These are phyloP conservation scores for Stictocephala bisonia DNA, from an alignment of 2,888 invertebrate species.

Conservation along the genomic window DNA sequence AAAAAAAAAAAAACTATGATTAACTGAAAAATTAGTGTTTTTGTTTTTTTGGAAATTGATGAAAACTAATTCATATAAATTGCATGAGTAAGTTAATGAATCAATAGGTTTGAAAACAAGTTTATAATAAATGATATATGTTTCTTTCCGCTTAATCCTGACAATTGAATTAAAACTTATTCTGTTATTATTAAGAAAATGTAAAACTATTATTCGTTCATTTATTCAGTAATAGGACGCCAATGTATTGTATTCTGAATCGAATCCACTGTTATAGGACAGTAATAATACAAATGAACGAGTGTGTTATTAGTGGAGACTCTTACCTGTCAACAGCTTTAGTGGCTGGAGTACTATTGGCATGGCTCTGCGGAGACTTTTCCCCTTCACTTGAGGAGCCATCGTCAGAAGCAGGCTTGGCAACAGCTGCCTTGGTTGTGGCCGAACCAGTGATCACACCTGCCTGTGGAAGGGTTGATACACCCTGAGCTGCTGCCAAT, in stretches of 20 bases:
- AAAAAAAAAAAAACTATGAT: no score
- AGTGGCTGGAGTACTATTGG: constrained; percentile 53
- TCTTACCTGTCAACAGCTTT: constrained; percentile 43
- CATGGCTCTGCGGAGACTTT: constrained; percentile 15
- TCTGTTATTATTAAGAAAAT: no score
- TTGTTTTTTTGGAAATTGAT: no score
- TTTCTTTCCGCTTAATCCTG: no score
- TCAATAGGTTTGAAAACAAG: no score
- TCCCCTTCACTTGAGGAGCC: constrained; percentile 57
- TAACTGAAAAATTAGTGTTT: no score
- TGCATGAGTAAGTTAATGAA: no score
- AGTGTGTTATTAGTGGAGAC: no score
- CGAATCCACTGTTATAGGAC: background rate
- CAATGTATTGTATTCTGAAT: background rate
- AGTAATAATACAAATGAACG: no score
- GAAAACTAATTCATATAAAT: no score
- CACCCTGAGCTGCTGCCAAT: constrained; percentile 70
- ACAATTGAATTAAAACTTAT: no score
- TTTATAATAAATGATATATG: no score
- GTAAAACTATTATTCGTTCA: background rate
- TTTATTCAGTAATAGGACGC: background rate
- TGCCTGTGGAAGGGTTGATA: constrained; percentile 66
- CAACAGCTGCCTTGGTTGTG: constrained; percentile 50
- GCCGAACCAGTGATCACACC: constrained; percentile 63
- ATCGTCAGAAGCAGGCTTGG: constrained; percentile 59